Conservation (phyloP, 2,888 invertebrate species). For the Dinocampus coccinellae region DNA sequence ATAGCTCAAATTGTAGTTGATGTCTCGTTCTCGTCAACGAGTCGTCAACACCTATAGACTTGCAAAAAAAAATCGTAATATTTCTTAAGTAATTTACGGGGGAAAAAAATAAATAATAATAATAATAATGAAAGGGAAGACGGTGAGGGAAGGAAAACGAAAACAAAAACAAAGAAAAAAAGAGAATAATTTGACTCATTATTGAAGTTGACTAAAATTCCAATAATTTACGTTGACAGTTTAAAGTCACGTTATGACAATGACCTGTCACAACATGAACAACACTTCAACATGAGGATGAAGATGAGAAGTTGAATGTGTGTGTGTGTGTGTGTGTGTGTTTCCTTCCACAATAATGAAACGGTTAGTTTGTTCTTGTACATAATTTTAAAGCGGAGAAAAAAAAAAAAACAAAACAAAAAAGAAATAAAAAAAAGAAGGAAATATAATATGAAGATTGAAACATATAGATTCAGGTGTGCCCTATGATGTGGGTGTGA, state of each 20-base stretch:
- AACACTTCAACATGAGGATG: conserved; percentile 1
- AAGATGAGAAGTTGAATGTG: not conserved
- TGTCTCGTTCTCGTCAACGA: conserved; percentile 13
- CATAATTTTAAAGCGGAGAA: not conserved
- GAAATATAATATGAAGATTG: not conserved
- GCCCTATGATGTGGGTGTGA: conserved; percentile 49
- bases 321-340: not conserved
- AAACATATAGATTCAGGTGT: conserved; percentile 44
- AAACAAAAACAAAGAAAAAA: no score
- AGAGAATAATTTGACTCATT: conserved; percentile 1
- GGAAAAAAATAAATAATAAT: no score
- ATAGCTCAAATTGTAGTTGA: conserved; percentile 10
- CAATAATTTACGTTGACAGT: conserved; percentile 16
- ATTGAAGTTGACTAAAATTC: conserved; percentile 6
- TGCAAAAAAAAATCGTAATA: conserved; percentile 12
- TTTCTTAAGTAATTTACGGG: not conserved
- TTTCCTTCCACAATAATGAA: not conserved
- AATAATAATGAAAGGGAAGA: no score
- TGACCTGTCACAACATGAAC: conserved; percentile 16
- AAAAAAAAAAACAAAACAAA: not conserved
- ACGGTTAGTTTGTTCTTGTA: not conserved
- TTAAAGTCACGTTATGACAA: conserved; percentile 7
- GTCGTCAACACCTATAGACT: conserved; percentile 17
- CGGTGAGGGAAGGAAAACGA: no score
- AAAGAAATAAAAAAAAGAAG: not conserved